A percentile compares a stretch with the other conserved stretches of the same genome.
These are phyloP conservation scores for Bombus terrestris DNA, from an alignment of 1,140 invertebrate genomes.

Conservation along the genomic window DNA sequence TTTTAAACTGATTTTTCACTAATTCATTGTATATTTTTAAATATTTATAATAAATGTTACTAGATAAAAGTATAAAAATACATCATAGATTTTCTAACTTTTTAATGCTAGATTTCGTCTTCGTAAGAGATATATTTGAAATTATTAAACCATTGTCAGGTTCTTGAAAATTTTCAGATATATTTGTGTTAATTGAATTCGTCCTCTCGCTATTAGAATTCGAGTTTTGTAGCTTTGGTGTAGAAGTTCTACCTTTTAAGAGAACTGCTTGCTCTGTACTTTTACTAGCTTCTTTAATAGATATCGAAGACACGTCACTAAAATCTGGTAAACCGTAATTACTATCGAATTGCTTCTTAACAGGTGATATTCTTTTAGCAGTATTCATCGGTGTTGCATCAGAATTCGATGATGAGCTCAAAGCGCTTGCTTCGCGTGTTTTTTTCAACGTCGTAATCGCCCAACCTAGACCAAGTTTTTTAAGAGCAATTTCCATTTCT, in stretches of 20 bases:
- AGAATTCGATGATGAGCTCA: conserved; percentile 85
- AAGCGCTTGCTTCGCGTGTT: conserved; percentile 85
- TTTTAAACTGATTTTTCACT: background rate
- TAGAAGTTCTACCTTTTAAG: conserved; percentile 79
- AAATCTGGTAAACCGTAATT: conserved; percentile 72
- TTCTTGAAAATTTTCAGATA: conserved; percentile 69
- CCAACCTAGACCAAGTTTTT: conserved; percentile 86
- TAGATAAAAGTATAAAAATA: conserved; percentile 26
- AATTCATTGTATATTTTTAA: conserved; percentile 13
- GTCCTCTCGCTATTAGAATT: conserved; percentile 69
- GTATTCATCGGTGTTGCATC: conserved; percentile 73
- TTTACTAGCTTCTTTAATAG: conserved; percentile 78
- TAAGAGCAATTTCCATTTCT: conserved; percentile 83
- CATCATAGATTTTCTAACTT: conserved; percentile 41
- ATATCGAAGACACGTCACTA: conserved; percentile 81
- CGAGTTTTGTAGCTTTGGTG: conserved; percentile 76
- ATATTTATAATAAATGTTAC: background rate
- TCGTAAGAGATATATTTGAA: conserved; percentile 60
- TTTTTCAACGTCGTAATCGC: conserved; percentile 86
- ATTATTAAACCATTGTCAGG: conserved; percentile 68
- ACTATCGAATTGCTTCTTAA: conserved; percentile 70
- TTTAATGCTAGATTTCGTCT: conserved; percentile 49
- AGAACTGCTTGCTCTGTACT: conserved; percentile 79
- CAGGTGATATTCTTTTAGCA: conserved; percentile 70
- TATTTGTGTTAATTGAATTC: conserved; percentile 65